Percentiles rank a stretch among this genome's conserved stretches.
phyloP scores from a whole-genome alignment of 2,113 vertebrate genomes.

The Chaetodon trifascialis region DNA sequence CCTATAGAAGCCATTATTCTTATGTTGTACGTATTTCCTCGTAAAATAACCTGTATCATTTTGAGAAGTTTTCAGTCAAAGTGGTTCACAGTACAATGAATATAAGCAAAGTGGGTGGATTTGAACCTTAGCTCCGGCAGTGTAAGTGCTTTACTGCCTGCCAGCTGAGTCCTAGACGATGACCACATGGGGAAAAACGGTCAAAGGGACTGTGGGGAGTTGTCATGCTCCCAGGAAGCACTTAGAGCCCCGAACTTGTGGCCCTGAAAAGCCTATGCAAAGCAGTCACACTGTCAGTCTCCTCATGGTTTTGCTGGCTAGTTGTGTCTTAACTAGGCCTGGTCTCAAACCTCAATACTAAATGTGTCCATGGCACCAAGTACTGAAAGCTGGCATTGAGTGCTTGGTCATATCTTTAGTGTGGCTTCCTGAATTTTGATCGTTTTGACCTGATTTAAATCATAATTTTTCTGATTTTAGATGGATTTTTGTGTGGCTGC shows the following conservation, averaged over 20 bases:
- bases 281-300: slow-evolving; percentile 29
- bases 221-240: slow-evolving; percentile 54
- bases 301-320: slow-evolving; percentile 5
- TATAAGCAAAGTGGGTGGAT: slow-evolving; percentile 15
- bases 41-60: slow-evolving; percentile 4
- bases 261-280: slow-evolving; percentile 35
- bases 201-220: slow-evolving; percentile 47
- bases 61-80: slow-evolving; percentile 35
- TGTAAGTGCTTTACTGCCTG: slow-evolving; percentile 12
- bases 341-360: background rate
- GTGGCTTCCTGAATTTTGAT: background rate
- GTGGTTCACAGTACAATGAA: slow-evolving; percentile 29
- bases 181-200: slow-evolving; percentile 41
- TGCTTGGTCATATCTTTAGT: background rate
- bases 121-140: slow-evolving; percentile 23
- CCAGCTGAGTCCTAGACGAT: slow-evolving; percentile 46
- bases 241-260: slow-evolving; percentile 60
- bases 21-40: slow-evolving; percentile 1
- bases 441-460: background rate
- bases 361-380: background rate
- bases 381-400: slow-evolving; percentile 11
- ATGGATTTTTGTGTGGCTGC: background rate
- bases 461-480: background rate
- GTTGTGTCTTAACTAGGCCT: background rate
- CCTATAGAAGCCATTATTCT: slow-evolving; percentile 1